Evolutionary conservation across 2,113 vertebrate genomes (phyloP).

Genomic region (Ornithorhynchus anatinus): DNA sequence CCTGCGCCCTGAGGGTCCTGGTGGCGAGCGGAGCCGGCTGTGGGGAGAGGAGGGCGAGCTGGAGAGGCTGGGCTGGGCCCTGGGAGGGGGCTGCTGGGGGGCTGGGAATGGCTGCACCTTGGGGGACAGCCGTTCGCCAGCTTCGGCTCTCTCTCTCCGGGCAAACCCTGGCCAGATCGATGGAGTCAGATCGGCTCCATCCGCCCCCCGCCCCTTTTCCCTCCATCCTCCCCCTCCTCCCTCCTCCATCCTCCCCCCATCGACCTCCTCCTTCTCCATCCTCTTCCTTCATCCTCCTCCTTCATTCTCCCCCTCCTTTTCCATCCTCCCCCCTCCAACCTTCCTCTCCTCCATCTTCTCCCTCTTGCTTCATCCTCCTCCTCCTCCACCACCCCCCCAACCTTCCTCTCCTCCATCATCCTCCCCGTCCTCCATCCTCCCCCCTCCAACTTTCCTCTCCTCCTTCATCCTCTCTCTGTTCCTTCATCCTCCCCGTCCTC

Average conservation of each 20-base stretch:
- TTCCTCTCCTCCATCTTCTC: not conserved
- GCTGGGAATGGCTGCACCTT: no score
- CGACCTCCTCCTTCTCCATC: not conserved
- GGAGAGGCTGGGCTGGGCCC: no score
- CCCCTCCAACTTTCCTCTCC: not conserved
- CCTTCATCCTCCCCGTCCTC: not conserved
- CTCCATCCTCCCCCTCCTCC: rapidly evolving
- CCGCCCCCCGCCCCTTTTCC: not conserved
- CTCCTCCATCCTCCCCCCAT: not conserved
- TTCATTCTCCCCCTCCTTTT: not conserved
- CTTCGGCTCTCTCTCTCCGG: not conserved
- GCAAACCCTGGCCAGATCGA: constrained; percentile 4
- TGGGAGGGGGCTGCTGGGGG: not conserved
- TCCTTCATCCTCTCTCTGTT: no score
- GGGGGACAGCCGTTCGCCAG: not conserved
- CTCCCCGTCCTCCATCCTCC: no score
- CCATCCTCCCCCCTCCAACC: not conserved
- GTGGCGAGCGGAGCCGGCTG: no score
- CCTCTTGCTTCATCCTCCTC: no score
- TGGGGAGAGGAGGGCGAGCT: not conserved
- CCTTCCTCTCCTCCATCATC: no score
- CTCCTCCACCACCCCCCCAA: no score
- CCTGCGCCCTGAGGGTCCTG: no score
- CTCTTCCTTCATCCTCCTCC: no score
- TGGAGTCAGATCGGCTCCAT: constrained; percentile 54